Evolutionary conservation across 2,888 invertebrate species (phyloP).

Genomic region (Beris morrisii): DNA sequence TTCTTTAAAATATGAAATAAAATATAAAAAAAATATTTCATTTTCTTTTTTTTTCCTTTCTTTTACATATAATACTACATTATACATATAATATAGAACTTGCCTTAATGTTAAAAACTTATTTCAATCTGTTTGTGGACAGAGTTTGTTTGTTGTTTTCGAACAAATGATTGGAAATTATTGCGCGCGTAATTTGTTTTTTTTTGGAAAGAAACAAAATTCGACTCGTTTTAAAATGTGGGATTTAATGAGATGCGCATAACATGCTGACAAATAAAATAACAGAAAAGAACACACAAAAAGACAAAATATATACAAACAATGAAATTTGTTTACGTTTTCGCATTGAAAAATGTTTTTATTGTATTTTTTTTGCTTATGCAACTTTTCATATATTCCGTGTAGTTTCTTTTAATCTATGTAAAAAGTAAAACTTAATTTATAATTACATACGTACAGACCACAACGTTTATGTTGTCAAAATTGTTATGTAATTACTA

Average conservation of each 20-base stretch:
- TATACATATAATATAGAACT: too few species aligned
- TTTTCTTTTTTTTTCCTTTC: too few species aligned
- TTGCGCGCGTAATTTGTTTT: not conserved
- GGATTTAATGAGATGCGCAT: not conserved
- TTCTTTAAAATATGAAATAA: too few species aligned
- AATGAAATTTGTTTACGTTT: slow-evolving; percentile 10
- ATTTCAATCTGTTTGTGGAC: too few species aligned
- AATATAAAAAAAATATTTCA: too few species aligned
- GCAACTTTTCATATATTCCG: slow-evolving; percentile 20
- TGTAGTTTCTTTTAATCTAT: slow-evolving; percentile 34
- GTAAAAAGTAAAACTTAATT: slow-evolving; percentile 39
- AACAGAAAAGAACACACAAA: not conserved
- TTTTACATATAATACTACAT: too few species aligned
- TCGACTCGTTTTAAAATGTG: not conserved
- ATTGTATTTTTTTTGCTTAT: slow-evolving; percentile 9
- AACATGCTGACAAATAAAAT: slow-evolving; percentile 1
- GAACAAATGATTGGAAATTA: too few species aligned
- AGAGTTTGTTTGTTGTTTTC: too few species aligned
- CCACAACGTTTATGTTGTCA: slow-evolving; percentile 36
- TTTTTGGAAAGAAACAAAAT: not conserved
- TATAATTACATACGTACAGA: slow-evolving; percentile 40
- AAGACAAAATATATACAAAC: not conserved
- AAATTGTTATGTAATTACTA: slow-evolving; percentile 35
- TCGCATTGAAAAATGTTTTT: slow-evolving; percentile 1
- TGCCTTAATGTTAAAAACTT: too few species aligned